Evolutionary conservation across 2,797 vertebrate species (phyloP), one percentile per base, ranked within the genome.

Genomic region (Acipenser ruthenus): DNA sequence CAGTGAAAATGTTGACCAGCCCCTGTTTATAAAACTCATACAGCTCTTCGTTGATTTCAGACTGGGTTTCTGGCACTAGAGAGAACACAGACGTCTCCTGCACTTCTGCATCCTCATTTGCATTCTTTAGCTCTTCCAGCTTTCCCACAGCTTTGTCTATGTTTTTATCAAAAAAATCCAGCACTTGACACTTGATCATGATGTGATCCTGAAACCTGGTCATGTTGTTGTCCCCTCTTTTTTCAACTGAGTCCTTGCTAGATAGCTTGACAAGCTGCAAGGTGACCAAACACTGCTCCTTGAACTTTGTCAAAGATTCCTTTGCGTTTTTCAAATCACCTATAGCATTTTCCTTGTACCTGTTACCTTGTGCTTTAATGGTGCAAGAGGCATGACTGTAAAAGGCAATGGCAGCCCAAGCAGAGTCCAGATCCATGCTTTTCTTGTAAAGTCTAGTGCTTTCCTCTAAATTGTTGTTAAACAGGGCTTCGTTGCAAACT

Each of bases 341-440:
- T 15, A 79, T n/a, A 63, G 80, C 80, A 61, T 50, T 60, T 49
- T 0, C 0, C 1, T 83, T 66, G 65, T 82, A 77, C 5, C 56
- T 62, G 8, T 0, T 8, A n/a, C 79, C 65, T 65, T 68, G 76
- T 10, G 0, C 9, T 0, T 2, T 55, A 9, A 87, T 69, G 52
- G 67, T 73, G 48, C 77, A 48, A 51, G 81, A 74, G 51, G 82
- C 82, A 55, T 78, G 83, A 60, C 83, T 86, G 70, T 86, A 84
- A 50, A 72, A 79, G 18, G 84, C 81, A 65, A 83, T 62, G 13
- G 81, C 78, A 12, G 76, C 73, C 76, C 37, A 50, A 56, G 66
- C 77, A 63, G 72, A 67, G 64, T 78, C 64, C 61, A 78, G 66
- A 6, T 77, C 65, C 15, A 78, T 69, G 65, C 68, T 71, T 68